Evolutionary conservation across 2,797 vertebrate genomes (phyloP), one percentile per base, ranked within the genome.

Genomic region (Tinamus major): DNA sequence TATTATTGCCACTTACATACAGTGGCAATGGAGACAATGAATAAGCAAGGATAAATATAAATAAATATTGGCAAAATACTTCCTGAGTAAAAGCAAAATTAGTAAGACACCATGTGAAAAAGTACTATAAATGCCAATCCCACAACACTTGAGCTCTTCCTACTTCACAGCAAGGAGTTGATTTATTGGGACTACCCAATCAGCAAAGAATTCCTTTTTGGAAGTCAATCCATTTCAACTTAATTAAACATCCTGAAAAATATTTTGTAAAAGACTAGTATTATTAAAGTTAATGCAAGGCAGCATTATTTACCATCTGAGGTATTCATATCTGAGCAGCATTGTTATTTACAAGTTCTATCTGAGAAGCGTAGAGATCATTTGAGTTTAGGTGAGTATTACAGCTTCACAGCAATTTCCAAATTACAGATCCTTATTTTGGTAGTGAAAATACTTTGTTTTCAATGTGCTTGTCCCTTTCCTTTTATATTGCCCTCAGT

Each of bases 311-410:
- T 89, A 89, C 89, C 93, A 92, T 96, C 83, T 93, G 93, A 95
- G 76, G 24, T 49, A 49, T 49, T 49, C 48, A 26, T 49, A 26
- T 49, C 12, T 49, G 23, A 49, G 64, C 87, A 96, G 95, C 77
- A 82, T 35, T 91, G 91, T 93, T 90, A 91, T 72, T 80, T 87
- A 87, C 93, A 87, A 89, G 92, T 96, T 91, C 89, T 92, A 92
- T 96, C 83, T 92, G 92, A 95, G 76, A 90, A 93, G 62, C 87
- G 95, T 94, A 94, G 94, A 96, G 94, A 88, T 31, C 91, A 89
- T 83, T 91, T 94, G 93, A 95, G 82, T 93, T 49, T 79, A 91
- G 92, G 88, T 93, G 69, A 69, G 59, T 79, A 85, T 91, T 91
- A 95, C 56, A 87, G 80, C 92, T 64, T 94, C 64, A 80, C 81